A percentile compares a stretch with the other conserved stretches of the same genome.
Evolutionary conservation across 2,113 vertebrate species (phyloP).

Genomic region (Galbula dea): DNA sequence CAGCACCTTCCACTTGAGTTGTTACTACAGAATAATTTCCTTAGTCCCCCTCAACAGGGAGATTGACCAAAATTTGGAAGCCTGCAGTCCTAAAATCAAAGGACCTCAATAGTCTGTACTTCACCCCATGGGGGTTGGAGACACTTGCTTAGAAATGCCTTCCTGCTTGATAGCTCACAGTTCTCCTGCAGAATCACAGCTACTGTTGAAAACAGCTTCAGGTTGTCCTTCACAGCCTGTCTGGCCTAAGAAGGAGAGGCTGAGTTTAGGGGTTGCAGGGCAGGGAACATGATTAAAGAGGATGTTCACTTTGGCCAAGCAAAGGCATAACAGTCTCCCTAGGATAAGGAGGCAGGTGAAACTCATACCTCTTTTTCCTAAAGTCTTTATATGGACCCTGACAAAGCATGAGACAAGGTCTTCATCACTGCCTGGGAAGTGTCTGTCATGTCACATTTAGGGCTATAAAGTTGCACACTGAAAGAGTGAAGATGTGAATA

Average conservation of each 20-base stretch:
- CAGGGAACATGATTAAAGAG: neutral
- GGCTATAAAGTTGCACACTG: neutral
- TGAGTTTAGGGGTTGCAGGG: neutral
- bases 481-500: neutral
- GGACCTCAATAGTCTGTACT: neutral
- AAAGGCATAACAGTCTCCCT: neutral
- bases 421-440: neutral
- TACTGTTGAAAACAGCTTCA: neutral
- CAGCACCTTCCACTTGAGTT: neutral
- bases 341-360: neutral
- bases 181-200: neutral
- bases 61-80: neutral
- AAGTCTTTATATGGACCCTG: fast-evolving
- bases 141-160: neutral
- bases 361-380: neutral
- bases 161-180: neutral
- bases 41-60: neutral
- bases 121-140: too few relatives aligned
- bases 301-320: neutral
- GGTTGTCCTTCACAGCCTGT: neutral
- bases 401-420: neutral
- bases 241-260: neutral
- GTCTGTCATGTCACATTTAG: neutral
- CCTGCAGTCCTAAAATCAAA: neutral
- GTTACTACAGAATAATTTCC: neutral